phyloP scores from a whole-genome alignment of 2,888 invertebrate genomes.

The Euproctis similis region DNA sequence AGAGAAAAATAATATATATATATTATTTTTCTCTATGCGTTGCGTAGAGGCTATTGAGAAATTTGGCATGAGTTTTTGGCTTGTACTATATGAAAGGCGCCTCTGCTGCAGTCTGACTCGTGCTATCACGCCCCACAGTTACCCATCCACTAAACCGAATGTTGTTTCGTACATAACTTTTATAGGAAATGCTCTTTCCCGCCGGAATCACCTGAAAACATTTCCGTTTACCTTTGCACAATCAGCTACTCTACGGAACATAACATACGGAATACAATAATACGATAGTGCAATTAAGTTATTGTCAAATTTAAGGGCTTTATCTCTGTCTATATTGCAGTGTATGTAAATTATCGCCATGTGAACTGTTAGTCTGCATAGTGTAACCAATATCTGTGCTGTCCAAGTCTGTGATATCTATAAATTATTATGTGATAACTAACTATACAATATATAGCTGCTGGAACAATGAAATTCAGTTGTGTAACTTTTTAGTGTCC shows the following conservation, averaged over 20 bases:
- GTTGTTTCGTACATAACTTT: constrained; percentile 11
- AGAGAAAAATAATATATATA: too few relatives aligned
- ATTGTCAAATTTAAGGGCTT: constrained; percentile 12
- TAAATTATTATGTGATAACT: too few relatives aligned
- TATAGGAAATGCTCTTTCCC: constrained; percentile 41
- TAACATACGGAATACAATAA: too few relatives aligned
- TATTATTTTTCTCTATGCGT: constrained; percentile 13
- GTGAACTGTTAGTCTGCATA: too few relatives aligned
- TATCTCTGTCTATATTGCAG: constrained; percentile 16
- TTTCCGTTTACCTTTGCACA: too few relatives aligned
- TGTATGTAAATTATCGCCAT: constrained; percentile 27
- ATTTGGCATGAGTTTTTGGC: constrained; percentile 63
- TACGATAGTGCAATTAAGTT: constrained; percentile 12
- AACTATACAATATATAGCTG: too few relatives aligned
- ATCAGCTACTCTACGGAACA: constrained; percentile 16
- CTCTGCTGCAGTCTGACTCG: constrained; percentile 33
- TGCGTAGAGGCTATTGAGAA: constrained; percentile 43
- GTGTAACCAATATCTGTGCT: too few relatives aligned
- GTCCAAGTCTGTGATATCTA: constrained; percentile 28
- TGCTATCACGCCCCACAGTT: constrained; percentile 22
- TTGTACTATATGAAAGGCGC: constrained; percentile 22
- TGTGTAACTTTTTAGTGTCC: too few relatives aligned
- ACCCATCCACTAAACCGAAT: too few relatives aligned
- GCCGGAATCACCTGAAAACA: constrained; percentile 34
- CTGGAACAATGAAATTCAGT: too few relatives aligned